Conservation (phyloP, 2,888 invertebrate species). For the Terebella lapidaria region DNA sequence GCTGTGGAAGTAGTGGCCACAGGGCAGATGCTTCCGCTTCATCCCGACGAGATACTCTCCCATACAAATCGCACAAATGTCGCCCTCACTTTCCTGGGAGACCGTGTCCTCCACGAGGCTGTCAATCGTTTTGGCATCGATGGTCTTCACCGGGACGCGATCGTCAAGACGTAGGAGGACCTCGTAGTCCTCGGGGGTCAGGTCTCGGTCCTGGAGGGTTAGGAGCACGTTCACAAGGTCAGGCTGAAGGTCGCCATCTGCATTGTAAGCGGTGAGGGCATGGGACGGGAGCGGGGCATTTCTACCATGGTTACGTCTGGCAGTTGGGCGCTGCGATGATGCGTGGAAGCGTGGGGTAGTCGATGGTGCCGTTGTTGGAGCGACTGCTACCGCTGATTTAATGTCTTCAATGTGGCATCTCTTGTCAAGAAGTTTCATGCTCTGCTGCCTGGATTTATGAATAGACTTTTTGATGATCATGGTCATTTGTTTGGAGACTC, state of each 20-base stretch:
- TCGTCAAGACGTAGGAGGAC: conserved; percentile 43
- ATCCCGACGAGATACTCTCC: conserved; percentile 39
- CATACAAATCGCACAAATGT: conserved; percentile 44
- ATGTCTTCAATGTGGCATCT: too few species aligned
- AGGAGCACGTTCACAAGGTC: conserved; percentile 35
- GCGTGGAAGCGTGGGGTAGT: too few species aligned
- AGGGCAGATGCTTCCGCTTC: conserved; percentile 40
- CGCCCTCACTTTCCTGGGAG: conserved; percentile 21
- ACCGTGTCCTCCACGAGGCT: conserved; percentile 34
- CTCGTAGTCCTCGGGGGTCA: conserved; percentile 51
- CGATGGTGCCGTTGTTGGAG: too few species aligned
- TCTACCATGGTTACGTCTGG: too few species aligned
- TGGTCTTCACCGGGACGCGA: conserved; percentile 42
- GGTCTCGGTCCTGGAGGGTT: conserved; percentile 43
- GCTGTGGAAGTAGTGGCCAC: conserved; percentile 45
- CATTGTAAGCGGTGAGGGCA: too few species aligned
- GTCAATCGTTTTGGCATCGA: conserved; percentile 27
- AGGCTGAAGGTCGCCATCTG: conserved; percentile 15
- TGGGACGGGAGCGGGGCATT: too few species aligned
- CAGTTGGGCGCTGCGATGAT: too few species aligned
- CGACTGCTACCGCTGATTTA: too few species aligned
- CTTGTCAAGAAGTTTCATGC: too few species aligned
- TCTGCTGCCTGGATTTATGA: too few species aligned
- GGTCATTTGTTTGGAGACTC: too few species aligned
- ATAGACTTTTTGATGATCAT: too few species aligned